Evolutionary conservation across 2,113 vertebrate genomes (phyloP).

Genomic region (Leptodactylus fuscus): DNA sequence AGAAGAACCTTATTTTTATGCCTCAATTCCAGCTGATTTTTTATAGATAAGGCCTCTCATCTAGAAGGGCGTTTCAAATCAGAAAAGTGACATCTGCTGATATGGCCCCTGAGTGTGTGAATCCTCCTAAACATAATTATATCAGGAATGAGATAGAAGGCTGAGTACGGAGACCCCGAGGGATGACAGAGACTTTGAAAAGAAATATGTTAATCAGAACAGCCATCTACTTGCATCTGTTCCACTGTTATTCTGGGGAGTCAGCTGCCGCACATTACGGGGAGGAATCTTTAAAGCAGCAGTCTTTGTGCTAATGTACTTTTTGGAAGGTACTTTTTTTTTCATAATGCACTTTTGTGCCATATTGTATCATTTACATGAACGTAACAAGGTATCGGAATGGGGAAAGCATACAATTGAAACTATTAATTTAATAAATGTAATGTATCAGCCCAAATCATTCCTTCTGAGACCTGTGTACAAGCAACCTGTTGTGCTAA

Average conservation of each 20-base stretch:
- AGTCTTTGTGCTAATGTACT: background rate
- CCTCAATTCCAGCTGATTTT: slow-evolving; percentile 59
- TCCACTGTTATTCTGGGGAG: slow-evolving; percentile 74
- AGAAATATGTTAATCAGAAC: slow-evolving; percentile 73
- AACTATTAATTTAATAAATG: background rate
- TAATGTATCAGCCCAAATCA: background rate
- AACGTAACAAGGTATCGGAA: background rate
- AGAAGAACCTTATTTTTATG: slow-evolving; percentile 46
- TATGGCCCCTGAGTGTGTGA: slow-evolving; percentile 63
- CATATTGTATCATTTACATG: background rate
- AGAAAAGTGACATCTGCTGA: slow-evolving; percentile 69
- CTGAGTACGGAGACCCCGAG: slow-evolving; percentile 68
- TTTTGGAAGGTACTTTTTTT: background rate
- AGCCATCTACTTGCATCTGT: slow-evolving; percentile 76
- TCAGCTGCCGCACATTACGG: slow-evolving; percentile 44
- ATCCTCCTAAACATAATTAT: slow-evolving; percentile 67
- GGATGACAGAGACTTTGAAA: slow-evolving; percentile 70
- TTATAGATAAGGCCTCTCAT: slow-evolving; percentile 62
- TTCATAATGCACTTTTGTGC: background rate
- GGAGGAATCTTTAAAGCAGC: slow-evolving; percentile 21
- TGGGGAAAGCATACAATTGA: background rate
- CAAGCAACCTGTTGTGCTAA: too few relatives aligned
- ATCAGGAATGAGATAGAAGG: slow-evolving; percentile 71
- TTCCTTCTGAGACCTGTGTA: background rate
- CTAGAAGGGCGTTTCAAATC: slow-evolving; percentile 70